A percentile compares a stretch with the other conserved stretches of the same genome.
Conservation (phyloP, 2,888 invertebrate species). For the Corbicula japonica region DNA sequence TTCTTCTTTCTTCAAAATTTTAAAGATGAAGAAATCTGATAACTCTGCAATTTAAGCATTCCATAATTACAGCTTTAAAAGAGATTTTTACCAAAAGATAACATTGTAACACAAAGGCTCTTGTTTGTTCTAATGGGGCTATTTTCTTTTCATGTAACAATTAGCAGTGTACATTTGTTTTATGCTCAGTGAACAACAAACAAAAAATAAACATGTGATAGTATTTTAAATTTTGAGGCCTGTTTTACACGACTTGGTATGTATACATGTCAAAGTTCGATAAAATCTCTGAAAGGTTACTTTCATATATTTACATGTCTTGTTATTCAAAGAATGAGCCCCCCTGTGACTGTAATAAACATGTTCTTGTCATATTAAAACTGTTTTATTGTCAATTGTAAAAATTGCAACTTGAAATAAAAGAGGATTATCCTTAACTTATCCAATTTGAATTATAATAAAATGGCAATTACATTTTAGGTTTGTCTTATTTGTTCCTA, state of each 20-base stretch:
- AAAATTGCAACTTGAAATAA: constrained; percentile 5
- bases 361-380: constrained; percentile 34
- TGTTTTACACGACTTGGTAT: constrained; percentile 29
- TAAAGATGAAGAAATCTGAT: too few species aligned
- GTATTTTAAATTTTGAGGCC: constrained; percentile 23
- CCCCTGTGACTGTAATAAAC: neutral
- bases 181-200: constrained; percentile 24
- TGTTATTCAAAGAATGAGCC: neutral
- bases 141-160: constrained; percentile 1
- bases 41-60: constrained; percentile 6
- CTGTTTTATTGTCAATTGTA: constrained; percentile 30
- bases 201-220: constrained; percentile 32
- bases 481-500: too few species aligned
- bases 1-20: too few species aligned
- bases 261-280: constrained; percentile 28
- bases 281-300: constrained; percentile 25
- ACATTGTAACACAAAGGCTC: neutral
- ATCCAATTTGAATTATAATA: too few species aligned
- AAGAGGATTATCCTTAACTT: too few species aligned
- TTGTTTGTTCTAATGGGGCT: constrained; percentile 2
- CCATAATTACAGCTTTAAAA: constrained; percentile 19
- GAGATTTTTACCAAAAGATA: constrained; percentile 36
- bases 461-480: too few species aligned
- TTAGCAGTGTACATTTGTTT: constrained; percentile 18
- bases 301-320: neutral